A percentile compares a stretch with the other conserved stretches of the same genome.
phyloP scores from a whole-genome alignment of 2,888 invertebrate genomes.

The Drosophila atroscutellata region DNA sequence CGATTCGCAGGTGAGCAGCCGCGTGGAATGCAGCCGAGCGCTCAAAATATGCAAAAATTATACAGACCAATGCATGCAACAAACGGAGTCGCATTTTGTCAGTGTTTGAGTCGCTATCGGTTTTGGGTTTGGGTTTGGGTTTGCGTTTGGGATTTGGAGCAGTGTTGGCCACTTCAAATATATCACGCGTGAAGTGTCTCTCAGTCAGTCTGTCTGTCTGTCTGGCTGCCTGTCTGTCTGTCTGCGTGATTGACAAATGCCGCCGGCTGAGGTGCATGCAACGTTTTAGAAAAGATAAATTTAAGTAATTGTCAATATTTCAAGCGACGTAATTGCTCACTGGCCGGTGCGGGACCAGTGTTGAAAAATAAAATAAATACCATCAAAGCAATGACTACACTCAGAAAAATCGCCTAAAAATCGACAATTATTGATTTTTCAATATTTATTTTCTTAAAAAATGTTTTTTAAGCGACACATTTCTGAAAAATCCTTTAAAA shows the following conservation, averaged over 20 bases:
- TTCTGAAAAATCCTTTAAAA: too few relatives aligned
- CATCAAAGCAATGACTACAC: conserved; percentile 30
- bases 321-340: conserved; percentile 74
- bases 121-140: conserved; percentile 2
- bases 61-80: conserved; percentile 65
- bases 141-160: neutral
- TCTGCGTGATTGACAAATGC: conserved; percentile 73
- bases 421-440: too few relatives aligned
- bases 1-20: conserved; percentile 77
- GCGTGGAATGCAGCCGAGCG: conserved; percentile 66
- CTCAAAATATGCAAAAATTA: conserved; percentile 76
- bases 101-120: neutral
- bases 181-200: conserved; percentile 73
- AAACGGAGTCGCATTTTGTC: conserved; percentile 10
- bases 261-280: conserved; percentile 67
- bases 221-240: conserved; percentile 34
- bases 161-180: conserved; percentile 72
- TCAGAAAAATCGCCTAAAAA: neutral
- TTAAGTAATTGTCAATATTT: conserved; percentile 81
- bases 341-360: conserved; percentile 19
- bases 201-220: conserved; percentile 23
- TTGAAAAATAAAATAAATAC: conserved; percentile 60
- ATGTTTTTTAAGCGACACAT: too few relatives aligned
- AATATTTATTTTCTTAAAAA: too few relatives aligned
- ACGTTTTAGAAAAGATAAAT: conserved; percentile 80